Evolutionary conservation across 2,888 invertebrate species (phyloP).

Genomic region (Hypomecis atomaria): DNA sequence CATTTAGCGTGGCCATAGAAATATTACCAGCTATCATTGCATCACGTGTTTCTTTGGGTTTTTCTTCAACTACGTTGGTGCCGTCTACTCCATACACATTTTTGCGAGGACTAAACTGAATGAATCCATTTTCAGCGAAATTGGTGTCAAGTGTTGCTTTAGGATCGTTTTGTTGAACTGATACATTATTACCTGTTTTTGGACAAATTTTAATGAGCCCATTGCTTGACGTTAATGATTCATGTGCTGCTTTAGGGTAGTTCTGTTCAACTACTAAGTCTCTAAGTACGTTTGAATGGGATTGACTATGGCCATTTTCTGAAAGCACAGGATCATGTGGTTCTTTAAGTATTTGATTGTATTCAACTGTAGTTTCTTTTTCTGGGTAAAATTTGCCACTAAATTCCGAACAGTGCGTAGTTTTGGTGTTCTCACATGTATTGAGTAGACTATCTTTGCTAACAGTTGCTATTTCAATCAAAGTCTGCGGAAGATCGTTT

Average conservation of each 20-base stretch:
- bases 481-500: slow-evolving; percentile 70
- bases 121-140: not conserved
- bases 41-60: not conserved
- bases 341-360: too few relatives aligned
- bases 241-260: not conserved
- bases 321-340: too few relatives aligned
- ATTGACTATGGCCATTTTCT: too few relatives aligned
- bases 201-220: not conserved
- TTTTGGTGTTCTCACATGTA: slow-evolving; percentile 17
- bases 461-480: slow-evolving; percentile 71
- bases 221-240: not conserved
- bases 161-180: not conserved
- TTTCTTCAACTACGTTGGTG: not conserved
- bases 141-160: not conserved
- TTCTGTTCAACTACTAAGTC: not conserved
- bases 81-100: not conserved
- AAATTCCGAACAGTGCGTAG: too few relatives aligned
- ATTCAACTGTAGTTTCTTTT: too few relatives aligned
- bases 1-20: slow-evolving; percentile 34
- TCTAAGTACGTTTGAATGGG: too few relatives aligned
- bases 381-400: too few relatives aligned
- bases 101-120: not conserved
- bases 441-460: slow-evolving; percentile 67
- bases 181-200: not conserved
- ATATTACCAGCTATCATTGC: not conserved